Evolutionary conservation across 1,140 invertebrate genomes (phyloP), one percentile per base, ranked within the genome.

Genomic region (Trichonephila inaurata): DNA sequence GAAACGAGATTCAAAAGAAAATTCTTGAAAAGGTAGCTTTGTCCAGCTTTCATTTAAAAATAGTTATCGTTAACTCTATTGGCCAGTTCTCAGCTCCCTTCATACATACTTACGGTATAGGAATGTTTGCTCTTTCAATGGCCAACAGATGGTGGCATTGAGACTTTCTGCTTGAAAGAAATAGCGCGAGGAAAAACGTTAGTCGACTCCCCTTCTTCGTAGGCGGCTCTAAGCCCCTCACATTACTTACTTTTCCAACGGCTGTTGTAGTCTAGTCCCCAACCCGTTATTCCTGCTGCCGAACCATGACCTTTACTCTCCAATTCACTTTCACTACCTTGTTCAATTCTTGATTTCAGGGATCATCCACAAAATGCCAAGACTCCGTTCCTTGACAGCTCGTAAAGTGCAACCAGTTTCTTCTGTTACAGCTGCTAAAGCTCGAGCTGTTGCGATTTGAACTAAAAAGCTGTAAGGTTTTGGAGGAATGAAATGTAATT

Each of bases 281-380:
- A 89, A 89, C 87, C 93, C 88, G 87, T 94, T 90, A 94, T 94
- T 81, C 81, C 62, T 77, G 85, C 60, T 89, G 60, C 18, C 19
- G 61, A 86, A 64, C 87, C 93, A 89, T 94, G 93, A 94, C 88
- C 93, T 83, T 93, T 90, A 60, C 62, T 18, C 83, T 82, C 86
- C 10, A 19, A 21, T 94, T 94, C 93, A 90, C 92, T 93, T 93
- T 93, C 91, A 87, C 69, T 93, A n/a, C 91, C 66, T 87, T 51
- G 21, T 85, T 40, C 33, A 12, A 58, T 69, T 21, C 69, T 69
- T 88, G 40, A 88, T 87, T 61, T 21, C 58, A 81, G 90, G 90
- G 90, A 24, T 24, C 90, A 14, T 92, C 28, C 81, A 44, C 90
- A 92, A 92, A 92, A 61, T 28, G 7, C 66, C 33, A 24, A 61